phyloP scores from a whole-genome alignment of 2,888 invertebrate genomes.

The Exocentrus adspersus region DNA sequence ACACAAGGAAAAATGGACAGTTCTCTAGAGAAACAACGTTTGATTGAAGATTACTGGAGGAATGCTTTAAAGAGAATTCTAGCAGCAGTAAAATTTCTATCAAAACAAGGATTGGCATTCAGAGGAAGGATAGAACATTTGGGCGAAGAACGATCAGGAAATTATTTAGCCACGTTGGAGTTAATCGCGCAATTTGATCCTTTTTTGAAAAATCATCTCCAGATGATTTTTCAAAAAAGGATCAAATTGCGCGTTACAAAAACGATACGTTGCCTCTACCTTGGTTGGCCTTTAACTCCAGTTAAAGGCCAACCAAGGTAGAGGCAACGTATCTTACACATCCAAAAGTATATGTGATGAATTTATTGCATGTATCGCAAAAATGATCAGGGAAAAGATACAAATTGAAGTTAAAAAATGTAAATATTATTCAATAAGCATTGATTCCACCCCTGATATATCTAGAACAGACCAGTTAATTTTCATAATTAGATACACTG shows the following conservation, averaged over 20 bases:
- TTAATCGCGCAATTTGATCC: neutral
- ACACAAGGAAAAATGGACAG: too few species aligned
- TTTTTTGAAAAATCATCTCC: neutral
- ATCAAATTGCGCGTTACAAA: neutral
- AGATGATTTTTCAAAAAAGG: neutral
- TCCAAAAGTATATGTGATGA: slow-evolving; percentile 17
- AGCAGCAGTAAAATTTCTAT: neutral
- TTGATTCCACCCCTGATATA: slow-evolving; percentile 53
- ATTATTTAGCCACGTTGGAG: neutral
- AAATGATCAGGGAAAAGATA: slow-evolving; percentile 20
- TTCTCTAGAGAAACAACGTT: too few species aligned
- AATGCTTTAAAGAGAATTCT: too few species aligned
- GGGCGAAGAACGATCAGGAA: neutral
- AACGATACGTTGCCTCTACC: too few species aligned
- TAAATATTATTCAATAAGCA: slow-evolving; percentile 49
- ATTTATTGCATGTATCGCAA: slow-evolving; percentile 14
- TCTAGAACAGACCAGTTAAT: slow-evolving; percentile 44
- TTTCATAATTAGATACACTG: slow-evolving; percentile 48
- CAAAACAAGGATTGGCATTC: neutral
- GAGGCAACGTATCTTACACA: slow-evolving; percentile 5
- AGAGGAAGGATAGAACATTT: neutral
- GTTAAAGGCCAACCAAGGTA: neutral
- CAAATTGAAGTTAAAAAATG: slow-evolving; percentile 37
- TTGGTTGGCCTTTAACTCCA: too few species aligned
- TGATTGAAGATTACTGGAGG: too few species aligned